These are phyloP conservation scores for Urocyon cinereoargenteus DNA, from an alignment of 2,797 vertebrate species.

Conservation along the genomic window DNA sequence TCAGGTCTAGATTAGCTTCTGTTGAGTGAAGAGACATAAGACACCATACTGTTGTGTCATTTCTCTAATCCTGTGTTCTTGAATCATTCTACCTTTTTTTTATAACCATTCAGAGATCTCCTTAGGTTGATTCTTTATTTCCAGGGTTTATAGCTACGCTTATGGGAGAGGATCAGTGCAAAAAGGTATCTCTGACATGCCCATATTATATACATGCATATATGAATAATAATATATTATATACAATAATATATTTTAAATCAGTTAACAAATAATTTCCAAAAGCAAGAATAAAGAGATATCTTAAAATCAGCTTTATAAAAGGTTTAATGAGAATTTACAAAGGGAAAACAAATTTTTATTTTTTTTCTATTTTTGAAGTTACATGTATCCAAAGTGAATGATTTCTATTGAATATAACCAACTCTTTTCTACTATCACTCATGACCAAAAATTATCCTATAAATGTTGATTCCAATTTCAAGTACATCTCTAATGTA, in stretches of 20 bases:
- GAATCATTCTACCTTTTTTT: neutral
- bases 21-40: neutral
- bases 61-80: neutral
- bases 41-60: neutral
- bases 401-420: neutral
- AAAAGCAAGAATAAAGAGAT: neutral
- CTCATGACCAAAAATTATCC: neutral
- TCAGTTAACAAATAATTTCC: neutral
- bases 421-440: neutral
- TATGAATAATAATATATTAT: neutral
- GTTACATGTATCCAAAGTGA: neutral
- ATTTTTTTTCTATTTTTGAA: neutral
- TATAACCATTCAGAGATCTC: neutral
- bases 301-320: neutral
- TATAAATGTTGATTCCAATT: neutral
- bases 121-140: neutral
- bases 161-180: neutral
- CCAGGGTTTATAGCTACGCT: neutral
- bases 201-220: neutral
- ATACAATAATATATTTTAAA: neutral
- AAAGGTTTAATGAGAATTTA: neutral
- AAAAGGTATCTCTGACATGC: neutral
- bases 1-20: neutral
- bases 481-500: neutral
- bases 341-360: neutral